Evolutionary conservation across 2,888 invertebrate genomes (phyloP).

Genomic region (Cephus sareptanus): DNA sequence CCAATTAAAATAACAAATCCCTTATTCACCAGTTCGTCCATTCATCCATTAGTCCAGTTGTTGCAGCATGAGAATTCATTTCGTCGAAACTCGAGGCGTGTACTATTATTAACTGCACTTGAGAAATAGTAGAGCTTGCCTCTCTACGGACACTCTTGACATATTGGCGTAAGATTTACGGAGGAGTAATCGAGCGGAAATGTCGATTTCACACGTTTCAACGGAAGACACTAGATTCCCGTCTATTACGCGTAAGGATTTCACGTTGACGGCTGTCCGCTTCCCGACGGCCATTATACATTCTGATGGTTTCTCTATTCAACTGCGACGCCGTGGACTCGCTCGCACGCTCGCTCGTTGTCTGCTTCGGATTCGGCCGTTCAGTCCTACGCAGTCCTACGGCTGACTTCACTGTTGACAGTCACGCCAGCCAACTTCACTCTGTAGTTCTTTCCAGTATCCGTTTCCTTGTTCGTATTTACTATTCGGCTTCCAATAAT

Average conservation of each 20-base stretch:
- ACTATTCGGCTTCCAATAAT: conserved; percentile 15
- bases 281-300: neutral
- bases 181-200: neutral
- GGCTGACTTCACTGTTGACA: neutral
- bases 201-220: neutral
- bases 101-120: neutral
- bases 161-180: neutral
- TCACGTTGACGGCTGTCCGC: neutral
- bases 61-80: neutral
- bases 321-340: neutral
- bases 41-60: neutral
- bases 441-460: neutral
- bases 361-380: neutral
- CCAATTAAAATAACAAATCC: neutral
- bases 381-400: neutral
- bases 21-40: neutral
- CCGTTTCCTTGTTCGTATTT: neutral
- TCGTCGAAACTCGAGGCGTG: neutral
- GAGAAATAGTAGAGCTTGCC: neutral
- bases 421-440: neutral
- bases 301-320: neutral
- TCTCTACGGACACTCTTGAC: neutral
- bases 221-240: neutral
- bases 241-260: neutral
- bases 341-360: neutral